Evolutionary conservation across 2,797 vertebrate species (phyloP).

Genomic region (Champsocephalus esox): DNA sequence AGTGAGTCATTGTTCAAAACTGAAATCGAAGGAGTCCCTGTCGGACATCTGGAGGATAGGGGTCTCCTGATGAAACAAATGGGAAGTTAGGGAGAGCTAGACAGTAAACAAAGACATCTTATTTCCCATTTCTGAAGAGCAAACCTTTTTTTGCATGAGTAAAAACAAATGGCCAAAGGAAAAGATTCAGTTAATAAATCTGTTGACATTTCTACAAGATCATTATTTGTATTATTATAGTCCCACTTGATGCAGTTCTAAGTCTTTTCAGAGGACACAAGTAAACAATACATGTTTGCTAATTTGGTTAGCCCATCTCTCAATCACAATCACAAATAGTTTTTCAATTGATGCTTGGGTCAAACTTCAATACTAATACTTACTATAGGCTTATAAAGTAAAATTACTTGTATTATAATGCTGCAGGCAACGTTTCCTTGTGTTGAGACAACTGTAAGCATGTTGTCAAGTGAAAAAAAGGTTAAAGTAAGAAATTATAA

Average conservation of each 20-base stretch:
- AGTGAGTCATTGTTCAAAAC: slow-evolving; percentile 12
- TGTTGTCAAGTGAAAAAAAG: neutral
- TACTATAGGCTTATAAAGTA: neutral
- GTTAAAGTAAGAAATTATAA: neutral
- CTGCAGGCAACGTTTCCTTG: neutral
- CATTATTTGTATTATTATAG: neutral
- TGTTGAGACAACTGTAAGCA: neutral
- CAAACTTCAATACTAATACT: neutral
- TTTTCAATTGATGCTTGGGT: neutral
- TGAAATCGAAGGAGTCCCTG: neutral
- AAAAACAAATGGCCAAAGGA: neutral
- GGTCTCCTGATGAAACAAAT: slow-evolving; percentile 12
- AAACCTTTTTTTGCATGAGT: neutral
- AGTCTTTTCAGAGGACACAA: neutral
- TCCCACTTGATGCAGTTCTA: neutral
- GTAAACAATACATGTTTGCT: neutral
- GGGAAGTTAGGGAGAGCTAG: neutral
- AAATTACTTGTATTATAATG: neutral
- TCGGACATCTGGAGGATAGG: slow-evolving; percentile 23
- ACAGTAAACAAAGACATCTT: neutral
- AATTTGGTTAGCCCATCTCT: no score
- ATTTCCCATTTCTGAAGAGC: slow-evolving; percentile 1
- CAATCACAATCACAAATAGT: neutral
- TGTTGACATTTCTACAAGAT: no score
- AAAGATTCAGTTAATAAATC: neutral